Evolutionary conservation across 2,888 invertebrate genomes (phyloP).

Genomic region (Clostera curtula): DNA sequence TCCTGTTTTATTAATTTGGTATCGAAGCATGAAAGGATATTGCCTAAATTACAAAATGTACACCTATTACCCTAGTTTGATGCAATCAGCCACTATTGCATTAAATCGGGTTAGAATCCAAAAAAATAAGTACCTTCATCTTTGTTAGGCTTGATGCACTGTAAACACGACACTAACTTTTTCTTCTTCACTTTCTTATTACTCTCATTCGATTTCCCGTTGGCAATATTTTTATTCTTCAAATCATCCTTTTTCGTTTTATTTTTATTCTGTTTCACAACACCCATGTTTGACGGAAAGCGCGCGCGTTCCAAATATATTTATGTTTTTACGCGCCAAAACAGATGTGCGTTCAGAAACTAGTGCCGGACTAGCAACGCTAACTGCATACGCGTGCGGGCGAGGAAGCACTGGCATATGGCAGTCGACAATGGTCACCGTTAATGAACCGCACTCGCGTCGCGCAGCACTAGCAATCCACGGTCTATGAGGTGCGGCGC

Average conservation of each 20-base stretch:
- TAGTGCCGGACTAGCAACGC: conserved; percentile 67
- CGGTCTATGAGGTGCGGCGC: conserved; percentile 41
- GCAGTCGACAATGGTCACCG: conserved; percentile 39
- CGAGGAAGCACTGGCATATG: conserved; percentile 59
- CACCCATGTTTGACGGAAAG: conserved; percentile 55
- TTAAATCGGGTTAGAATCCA: too few relatives aligned
- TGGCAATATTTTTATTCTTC: conserved; percentile 41
- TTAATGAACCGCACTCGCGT: conserved; percentile 34
- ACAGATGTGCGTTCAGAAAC: conserved; percentile 66
- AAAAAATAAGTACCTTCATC: conserved; percentile 46
- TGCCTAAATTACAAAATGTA: too few relatives aligned
- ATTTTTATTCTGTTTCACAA: conserved; percentile 55
- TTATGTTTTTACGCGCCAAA: conserved; percentile 31
- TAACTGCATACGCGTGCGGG: conserved; percentile 62
- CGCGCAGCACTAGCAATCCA: conserved; percentile 32
- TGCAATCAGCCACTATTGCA: too few relatives aligned
- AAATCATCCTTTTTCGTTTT: conserved; percentile 41
- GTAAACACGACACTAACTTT: conserved; percentile 68
- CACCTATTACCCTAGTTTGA: too few relatives aligned
- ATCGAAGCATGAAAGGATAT: too few relatives aligned
- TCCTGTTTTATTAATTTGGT: too few relatives aligned
- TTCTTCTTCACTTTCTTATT: conserved; percentile 68
- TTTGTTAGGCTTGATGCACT: conserved; percentile 66
- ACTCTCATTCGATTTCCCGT: conserved; percentile 47
- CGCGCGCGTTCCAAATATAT: conserved; percentile 27